Conservation (phyloP, 2,888 invertebrate species). For the Aleiodes testaceus region DNA sequence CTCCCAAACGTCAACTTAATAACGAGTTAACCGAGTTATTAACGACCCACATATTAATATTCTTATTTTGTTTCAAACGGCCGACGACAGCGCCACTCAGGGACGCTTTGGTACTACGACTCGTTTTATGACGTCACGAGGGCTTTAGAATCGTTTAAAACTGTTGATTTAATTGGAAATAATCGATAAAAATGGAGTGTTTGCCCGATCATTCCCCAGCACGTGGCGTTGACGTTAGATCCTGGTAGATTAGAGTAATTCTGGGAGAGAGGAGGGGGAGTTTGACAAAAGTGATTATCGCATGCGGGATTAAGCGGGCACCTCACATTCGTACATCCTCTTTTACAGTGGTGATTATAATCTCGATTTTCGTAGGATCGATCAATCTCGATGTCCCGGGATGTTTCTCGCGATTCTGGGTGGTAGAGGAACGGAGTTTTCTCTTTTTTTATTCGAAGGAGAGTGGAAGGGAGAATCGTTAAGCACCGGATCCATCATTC, state of each 20-base stretch:
- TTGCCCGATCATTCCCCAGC: slow-evolving; percentile 53
- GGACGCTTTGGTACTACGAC: no score
- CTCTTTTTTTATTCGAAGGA: not conserved
- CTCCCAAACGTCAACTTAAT: slow-evolving; percentile 31
- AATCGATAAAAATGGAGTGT: not conserved
- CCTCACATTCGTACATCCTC: slow-evolving; percentile 5
- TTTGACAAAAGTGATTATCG: slow-evolving; percentile 45
- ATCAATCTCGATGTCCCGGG: slow-evolving; percentile 26
- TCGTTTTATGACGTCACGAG: no score
- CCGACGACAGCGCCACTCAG: not conserved
- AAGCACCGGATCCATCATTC: slow-evolving; percentile 64
- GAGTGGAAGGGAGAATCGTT: slow-evolving; percentile 57
- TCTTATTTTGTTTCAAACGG: no score
- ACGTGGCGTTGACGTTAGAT: slow-evolving; percentile 53
- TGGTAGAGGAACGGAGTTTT: slow-evolving; percentile 6
- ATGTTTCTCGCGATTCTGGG: slow-evolving; percentile 5
- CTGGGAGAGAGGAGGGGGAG: slow-evolving; percentile 38
- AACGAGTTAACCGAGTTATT: slow-evolving; percentile 59
- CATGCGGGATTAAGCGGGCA: slow-evolving; percentile 38
- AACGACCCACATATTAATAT: slow-evolving; percentile 69
- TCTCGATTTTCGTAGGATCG: slow-evolving; percentile 26
- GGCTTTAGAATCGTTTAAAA: no score
- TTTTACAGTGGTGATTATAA: slow-evolving; percentile 17
- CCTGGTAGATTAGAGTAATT: slow-evolving; percentile 32
- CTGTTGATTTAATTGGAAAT: no score